These are phyloP conservation scores for Sinhomidia bicolor DNA, from an alignment of 2,888 invertebrate genomes.

Conservation along the genomic window DNA sequence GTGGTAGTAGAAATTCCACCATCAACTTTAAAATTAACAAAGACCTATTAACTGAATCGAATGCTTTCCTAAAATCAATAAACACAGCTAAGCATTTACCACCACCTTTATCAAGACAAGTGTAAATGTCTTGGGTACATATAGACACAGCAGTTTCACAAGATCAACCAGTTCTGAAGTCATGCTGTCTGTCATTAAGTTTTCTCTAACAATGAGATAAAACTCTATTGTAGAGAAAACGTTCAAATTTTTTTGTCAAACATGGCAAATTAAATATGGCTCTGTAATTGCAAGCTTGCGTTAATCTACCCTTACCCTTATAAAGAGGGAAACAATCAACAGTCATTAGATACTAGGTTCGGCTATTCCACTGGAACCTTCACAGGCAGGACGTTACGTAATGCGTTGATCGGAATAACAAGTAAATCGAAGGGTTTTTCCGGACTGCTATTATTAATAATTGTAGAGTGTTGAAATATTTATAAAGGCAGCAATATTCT, in stretches of 20 bases:
- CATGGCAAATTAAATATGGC: conserved; percentile 12
- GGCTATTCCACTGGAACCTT: too few relatives aligned
- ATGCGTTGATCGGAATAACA: too few relatives aligned
- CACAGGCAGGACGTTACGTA: too few relatives aligned
- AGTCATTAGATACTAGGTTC: too few relatives aligned
- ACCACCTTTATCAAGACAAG: not conserved
- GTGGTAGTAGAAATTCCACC: not conserved
- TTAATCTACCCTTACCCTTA: not conserved
- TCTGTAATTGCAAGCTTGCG: not conserved
- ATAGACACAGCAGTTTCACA: conserved; percentile 12
- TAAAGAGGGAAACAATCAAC: conserved; percentile 25
- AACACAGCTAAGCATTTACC: conserved; percentile 28
- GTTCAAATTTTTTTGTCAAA: conserved; percentile 3
- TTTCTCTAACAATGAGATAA: not conserved
- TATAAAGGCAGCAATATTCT: too few relatives aligned
- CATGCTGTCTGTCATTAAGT: conserved; percentile 12
- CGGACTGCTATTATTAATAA: too few relatives aligned
- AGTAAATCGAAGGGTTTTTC: too few relatives aligned
- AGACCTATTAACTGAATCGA: not conserved
- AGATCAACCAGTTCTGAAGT: not conserved
- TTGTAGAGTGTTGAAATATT: too few relatives aligned
- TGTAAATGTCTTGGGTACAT: not conserved
- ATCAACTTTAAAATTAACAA: not conserved
- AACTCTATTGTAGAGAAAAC: not conserved
- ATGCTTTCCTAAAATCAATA: conserved; percentile 15